Percentiles rank a stretch among this genome's conserved stretches.
Evolutionary conservation across 2,797 vertebrate genomes (phyloP).

Genomic region (Sebastes matsubarae): DNA sequence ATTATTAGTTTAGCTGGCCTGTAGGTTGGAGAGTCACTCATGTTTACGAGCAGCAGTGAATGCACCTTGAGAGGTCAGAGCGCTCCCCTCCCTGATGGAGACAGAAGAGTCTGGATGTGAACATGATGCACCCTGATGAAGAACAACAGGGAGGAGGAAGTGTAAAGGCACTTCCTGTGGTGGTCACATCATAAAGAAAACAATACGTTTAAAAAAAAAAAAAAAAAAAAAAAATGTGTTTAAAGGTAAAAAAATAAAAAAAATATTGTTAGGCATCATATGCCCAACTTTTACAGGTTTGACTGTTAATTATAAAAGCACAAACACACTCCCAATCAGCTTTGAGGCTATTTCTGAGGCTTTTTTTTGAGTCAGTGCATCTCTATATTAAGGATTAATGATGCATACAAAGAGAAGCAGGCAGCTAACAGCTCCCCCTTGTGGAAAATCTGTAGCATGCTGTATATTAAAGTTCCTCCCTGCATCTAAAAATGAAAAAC

Average conservation of each 20-base stretch:
- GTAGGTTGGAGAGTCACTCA: not conserved
- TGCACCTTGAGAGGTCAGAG: slow-evolving; percentile 22
- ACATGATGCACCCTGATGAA: not conserved
- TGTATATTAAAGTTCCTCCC: too few species aligned
- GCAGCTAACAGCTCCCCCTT: not conserved
- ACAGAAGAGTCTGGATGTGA: not conserved
- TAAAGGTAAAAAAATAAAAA: not conserved
- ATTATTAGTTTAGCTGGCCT: not conserved
- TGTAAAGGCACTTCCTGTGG: not conserved
- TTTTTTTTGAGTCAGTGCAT: not conserved
- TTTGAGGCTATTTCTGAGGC: not conserved
- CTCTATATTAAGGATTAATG: not conserved
- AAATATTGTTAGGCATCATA: not conserved
- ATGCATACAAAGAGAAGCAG: not conserved
- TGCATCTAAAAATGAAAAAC: too few species aligned
- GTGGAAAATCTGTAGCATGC: not conserved
- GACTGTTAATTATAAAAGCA: not conserved
- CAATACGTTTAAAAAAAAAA: not conserved
- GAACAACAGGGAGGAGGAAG: not conserved
- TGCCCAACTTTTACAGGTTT: too few species aligned
- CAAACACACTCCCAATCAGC: not conserved
- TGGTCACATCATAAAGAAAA: not conserved
- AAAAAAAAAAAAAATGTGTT: too few species aligned
- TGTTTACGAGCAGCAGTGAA: slow-evolving; percentile 5
- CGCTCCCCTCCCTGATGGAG: not conserved